These are phyloP conservation scores for Pseudocheirus occidentalis DNA, from an alignment of 2,797 vertebrate genomes.

Conservation along the genomic window DNA sequence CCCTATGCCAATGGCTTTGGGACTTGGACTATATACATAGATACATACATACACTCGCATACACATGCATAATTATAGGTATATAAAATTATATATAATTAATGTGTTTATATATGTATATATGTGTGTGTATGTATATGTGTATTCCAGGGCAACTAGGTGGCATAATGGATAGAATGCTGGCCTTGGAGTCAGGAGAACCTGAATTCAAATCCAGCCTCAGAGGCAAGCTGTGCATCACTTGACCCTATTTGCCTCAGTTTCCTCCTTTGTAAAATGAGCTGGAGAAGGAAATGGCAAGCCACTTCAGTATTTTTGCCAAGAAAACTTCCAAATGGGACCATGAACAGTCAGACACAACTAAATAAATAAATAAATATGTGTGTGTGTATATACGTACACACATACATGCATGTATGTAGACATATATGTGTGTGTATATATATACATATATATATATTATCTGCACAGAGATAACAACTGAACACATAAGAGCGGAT, in stretches of 20 bases:
- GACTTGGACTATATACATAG: not conserved
- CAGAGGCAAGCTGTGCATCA: not conserved
- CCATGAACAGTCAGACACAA: not conserved
- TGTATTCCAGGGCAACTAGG: not conserved
- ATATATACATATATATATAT: not conserved
- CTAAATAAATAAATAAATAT: no score
- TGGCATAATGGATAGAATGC: not conserved
- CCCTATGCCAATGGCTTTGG: not conserved
- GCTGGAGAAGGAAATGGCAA: not conserved
- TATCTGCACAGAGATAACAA: not conserved
- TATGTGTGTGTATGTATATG: not conserved
- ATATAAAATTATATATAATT: no score
- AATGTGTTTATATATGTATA: no score
- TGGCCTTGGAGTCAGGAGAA: not conserved
- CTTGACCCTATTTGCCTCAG: not conserved
- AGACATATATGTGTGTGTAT: no score
- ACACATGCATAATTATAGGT: no score
- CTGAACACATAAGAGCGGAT: not conserved
- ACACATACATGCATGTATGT: no score
- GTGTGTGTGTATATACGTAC: no score
- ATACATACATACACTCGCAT: no score
- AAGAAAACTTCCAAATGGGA: not conserved
- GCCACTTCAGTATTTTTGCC: not conserved
- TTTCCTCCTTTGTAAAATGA: not conserved
- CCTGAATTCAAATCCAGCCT: not conserved